Conservation (phyloP, 1,140 invertebrate genomes). For the Atta cephalotes region DNA sequence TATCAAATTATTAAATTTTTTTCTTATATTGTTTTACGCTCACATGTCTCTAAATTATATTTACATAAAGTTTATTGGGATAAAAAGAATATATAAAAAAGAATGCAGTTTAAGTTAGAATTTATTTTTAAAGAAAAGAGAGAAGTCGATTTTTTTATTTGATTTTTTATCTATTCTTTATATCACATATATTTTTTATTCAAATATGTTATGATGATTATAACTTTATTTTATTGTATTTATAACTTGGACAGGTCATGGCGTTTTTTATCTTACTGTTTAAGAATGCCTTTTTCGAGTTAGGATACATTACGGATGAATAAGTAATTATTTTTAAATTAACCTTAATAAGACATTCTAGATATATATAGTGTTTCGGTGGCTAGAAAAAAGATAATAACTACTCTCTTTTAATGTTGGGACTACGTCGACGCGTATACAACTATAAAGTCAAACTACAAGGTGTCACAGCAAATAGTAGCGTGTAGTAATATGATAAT, state of each 20-base stretch:
- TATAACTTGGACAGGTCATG: background rate
- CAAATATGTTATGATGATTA: background rate
- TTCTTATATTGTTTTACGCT: background rate
- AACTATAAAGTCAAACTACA: slow-evolving; percentile 36
- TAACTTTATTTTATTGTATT: background rate
- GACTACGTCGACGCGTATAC: slow-evolving; percentile 33
- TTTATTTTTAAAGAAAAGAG: background rate
- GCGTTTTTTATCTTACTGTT: background rate
- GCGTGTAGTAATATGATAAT: slow-evolving; percentile 57
- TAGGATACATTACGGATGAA: slow-evolving; percentile 4
- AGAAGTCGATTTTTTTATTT: background rate
- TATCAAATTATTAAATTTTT: background rate
- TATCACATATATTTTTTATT: background rate
- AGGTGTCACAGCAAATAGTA: slow-evolving; percentile 52
- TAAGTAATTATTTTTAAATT: slow-evolving; percentile 61
- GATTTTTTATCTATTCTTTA: background rate
- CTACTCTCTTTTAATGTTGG: slow-evolving; percentile 39
- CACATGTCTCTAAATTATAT: background rate
- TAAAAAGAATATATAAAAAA: background rate
- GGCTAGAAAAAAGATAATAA: slow-evolving; percentile 54
- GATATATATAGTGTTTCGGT: background rate
- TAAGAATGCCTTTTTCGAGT: slow-evolving; percentile 5
- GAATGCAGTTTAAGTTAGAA: background rate
- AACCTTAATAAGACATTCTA: slow-evolving; percentile 37
- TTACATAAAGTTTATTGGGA: background rate